Evolutionary conservation across 2,888 invertebrate species (phyloP).

Genomic region (Melieria picta): DNA sequence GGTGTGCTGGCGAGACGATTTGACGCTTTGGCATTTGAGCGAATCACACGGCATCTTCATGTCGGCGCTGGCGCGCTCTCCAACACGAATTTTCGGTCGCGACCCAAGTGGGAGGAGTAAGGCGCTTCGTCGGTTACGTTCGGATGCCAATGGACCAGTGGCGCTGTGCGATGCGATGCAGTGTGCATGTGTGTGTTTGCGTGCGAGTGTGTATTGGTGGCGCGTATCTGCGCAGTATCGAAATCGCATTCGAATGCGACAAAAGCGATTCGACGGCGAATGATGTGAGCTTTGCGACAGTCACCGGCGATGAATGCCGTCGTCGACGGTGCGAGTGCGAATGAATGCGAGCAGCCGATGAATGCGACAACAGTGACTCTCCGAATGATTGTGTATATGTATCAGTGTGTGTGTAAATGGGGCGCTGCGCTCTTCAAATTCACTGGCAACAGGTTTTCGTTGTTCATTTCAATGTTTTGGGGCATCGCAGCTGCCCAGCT

Average conservation of each 20-base stretch:
- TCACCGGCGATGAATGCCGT: conserved; percentile 14
- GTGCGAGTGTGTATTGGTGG: conserved; percentile 36
- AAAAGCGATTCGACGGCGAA: conserved; percentile 44
- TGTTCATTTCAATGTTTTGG: too few relatives aligned
- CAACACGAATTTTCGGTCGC: not conserved
- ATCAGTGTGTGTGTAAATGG: conserved; percentile 18
- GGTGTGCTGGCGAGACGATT: not conserved
- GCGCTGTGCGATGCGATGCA: not conserved
- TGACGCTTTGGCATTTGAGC: not conserved
- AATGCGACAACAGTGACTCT: conserved; percentile 22
- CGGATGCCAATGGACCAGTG: not conserved
- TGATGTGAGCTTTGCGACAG: conserved; percentile 44
- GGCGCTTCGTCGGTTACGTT: conserved; percentile 34
- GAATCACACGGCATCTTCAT: not conserved
- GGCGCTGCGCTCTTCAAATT: conserved; percentile 13
- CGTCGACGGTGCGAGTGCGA: conserved; percentile 29
- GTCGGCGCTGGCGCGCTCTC: too few relatives aligned
- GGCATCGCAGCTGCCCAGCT: too few relatives aligned
- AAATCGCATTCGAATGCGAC: conserved; percentile 40
- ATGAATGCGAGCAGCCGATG: conserved; percentile 2
- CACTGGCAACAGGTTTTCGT: not conserved
- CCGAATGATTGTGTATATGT: conserved; percentile 15
- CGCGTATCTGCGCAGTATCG: conserved; percentile 57
- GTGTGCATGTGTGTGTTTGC: conserved; percentile 28
- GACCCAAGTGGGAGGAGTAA: conserved; percentile 38